Evolutionary conservation across 1,140 invertebrate genomes (phyloP), one percentile per base, ranked within the genome.

Genomic region (Cyclargus thomasi): DNA sequence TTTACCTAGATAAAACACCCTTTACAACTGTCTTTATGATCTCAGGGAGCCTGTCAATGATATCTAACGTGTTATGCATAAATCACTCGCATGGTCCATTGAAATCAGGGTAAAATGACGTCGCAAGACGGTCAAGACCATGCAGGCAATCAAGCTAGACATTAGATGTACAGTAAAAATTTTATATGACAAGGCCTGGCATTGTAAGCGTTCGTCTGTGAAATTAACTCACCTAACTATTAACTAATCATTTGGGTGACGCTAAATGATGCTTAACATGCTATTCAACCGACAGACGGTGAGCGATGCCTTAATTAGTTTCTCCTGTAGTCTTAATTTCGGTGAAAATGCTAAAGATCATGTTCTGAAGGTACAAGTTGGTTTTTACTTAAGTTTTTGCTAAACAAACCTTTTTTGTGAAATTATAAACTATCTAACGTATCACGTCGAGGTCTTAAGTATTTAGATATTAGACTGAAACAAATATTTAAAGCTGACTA

Each of bases 1-100:
- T 86, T 90, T 66, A 18, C 14, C n/a, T n/a, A n/a, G n/a, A n/a
- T n/a, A n/a, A n/a, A n/a, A n/a, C 10, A 29, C 29, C 29, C 29
- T 29, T 23, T 23, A 23, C 8, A 6, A 29, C 1, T 29, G n/a
- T n/a, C n/a, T 29, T 7, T 29, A 29, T 29, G 29, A 29, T 29
- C 29, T 29, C 29, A 29, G 5, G 29, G 29, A 29, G 29, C 29
- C 29, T 29, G 29, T 29, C 5, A 29, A n/a, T n/a, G 8, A 35
- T 35, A 35, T 35, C 39, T 14, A 16, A 8, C 39, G 39, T 47
- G 39, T 47, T 47, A 47, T 47, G 39, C 39, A 47, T 47, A 29
- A n/a, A 29, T 47, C 11, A 16, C 21, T 55, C 18, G 55, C 55
- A 57, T 57, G 17, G 55, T 57, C 21, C 55, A 20, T 59, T 59